Base-by-base conservation (phyloP, 2,888 invertebrate genomes). In the Pantelozetes paolii region DNA sequence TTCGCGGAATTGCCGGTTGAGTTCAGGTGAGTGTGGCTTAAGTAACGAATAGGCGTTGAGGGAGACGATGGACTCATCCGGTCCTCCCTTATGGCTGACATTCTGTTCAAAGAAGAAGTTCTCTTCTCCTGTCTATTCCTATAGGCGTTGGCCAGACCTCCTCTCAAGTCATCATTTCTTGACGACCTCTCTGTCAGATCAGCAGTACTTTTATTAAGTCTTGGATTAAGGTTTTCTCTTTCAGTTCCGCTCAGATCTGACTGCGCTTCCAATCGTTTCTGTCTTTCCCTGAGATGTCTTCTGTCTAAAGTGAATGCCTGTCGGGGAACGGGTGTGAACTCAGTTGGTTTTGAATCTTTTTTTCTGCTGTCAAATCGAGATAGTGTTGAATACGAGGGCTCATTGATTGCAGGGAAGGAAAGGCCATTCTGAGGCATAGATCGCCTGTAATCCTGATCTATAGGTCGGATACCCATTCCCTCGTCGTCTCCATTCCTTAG, bases 141-240 rank as follows among this genome's bases (percentile, higher is more conserved):
- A 64, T 78, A 78, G 11, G 78, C 78, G 15, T 77, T 78, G 23
- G 78, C 78, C 13, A 78, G 69, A 1, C 78, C 78, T 28, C 78
- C 78, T 72, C 78, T 67, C 59, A 23, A 11, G 40, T 74, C 70
- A 57, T 74, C 70, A 23, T 26, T 20, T 26, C 69, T 3, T 2
- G 54, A 69, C 18, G 45, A 36, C n/a, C n/a, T n/a, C 9, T 74
- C 74, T 1, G 54, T 48, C 18, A 74, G 32, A 32, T 74, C 70
- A 0, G 74, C 70, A 30, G 69, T 69, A 45, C 74, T 74, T 59
- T 36, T 70, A 32, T 74, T 30, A n/a, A 70, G 50, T 50, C 74
- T 42, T 45, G 45, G 1, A 72, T 59, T 40, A 18, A 59, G 23
- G n/a, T 26, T 28, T 26, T 54, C n/a, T 59, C 45, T 42, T 3